Evolutionary conservation across 1,140 invertebrate genomes (phyloP).

Genomic region (Arion vulgaris): DNA sequence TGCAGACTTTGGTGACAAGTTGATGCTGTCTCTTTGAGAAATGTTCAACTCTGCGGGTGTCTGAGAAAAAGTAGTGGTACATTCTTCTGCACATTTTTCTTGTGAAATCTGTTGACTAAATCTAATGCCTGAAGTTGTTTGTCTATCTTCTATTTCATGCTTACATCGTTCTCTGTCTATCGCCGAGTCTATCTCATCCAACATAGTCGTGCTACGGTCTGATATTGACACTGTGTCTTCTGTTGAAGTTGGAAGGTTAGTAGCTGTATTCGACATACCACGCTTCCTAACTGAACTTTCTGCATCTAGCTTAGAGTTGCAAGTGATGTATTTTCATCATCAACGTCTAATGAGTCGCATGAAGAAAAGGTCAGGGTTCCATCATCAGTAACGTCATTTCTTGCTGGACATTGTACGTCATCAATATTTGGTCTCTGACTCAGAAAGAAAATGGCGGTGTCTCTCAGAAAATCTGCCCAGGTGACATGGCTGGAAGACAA

Average conservation of each 20-base stretch:
- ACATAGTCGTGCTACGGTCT: not conserved
- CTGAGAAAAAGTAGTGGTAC: not conserved
- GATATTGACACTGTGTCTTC: not conserved
- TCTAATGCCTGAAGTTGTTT: not conserved
- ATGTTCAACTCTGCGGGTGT: not conserved
- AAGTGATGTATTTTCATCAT: slow-evolving; percentile 14
- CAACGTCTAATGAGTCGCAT: slow-evolving; percentile 2
- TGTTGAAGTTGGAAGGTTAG: no score
- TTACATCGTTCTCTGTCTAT: no score
- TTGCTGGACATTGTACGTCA: not conserved
- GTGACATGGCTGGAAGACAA: not conserved
- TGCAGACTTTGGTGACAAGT: not conserved
- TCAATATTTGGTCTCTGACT: not conserved
- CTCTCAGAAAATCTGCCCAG: slow-evolving; percentile 11
- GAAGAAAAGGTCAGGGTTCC: not conserved
- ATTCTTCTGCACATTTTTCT: not conserved
- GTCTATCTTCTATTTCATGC: not conserved
- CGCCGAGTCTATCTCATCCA: not conserved
- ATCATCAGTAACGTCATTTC: not conserved
- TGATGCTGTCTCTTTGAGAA: not conserved
- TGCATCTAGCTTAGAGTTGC: not conserved
- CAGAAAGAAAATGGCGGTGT: not conserved
- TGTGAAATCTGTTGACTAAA: not conserved
- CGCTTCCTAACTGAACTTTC: not conserved
- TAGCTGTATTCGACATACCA: not conserved